Evolutionary conservation across 2,888 invertebrate species (phyloP), one percentile per base, ranked within the genome.

Genomic region (Euplexia lucipara): DNA sequence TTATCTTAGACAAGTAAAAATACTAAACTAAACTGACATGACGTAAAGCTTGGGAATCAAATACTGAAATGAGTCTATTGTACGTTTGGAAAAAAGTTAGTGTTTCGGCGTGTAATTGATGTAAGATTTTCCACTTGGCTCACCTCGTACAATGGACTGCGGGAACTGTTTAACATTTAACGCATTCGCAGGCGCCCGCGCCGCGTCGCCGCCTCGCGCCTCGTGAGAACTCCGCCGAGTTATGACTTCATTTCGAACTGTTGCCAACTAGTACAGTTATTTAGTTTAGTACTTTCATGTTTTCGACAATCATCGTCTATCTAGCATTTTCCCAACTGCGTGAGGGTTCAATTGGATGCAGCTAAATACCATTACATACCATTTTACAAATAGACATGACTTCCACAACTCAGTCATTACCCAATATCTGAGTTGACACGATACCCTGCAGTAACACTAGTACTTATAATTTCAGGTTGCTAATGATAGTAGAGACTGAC

Each of bases 141-240:
- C 77, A 79, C 76, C 81, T 62, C 79, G 69, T 79, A 92, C 89
- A 90, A 91, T 91, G 83, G 88, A 78, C 79, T 86, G 78, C 81
- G 91, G 89, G 91, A 92, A 92, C 90, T 86, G 82, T 82, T 88
- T 90, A 90, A 86, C 89, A 90, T 91, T 90, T 88, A 83, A 81
- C 73, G 81, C 83, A 84, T 84, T 85, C 81, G 71, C 77, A 71
- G 56, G 52, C 75, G 71, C 73, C 68, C 57, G 48, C 64, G 42
- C 61, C 81, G 72, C 72, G 37, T 18, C 73, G 69, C 64, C 69
- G 64, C 32, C 26, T 26, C 26, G 26, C 64, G 44, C 66, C 74
- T 82, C 86, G 90, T 89, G 88, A 78, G 83, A 81, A 81, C 47
- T 47, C 32, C 75, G 9, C 35, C 48, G 69, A 41, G 49, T 45